These are phyloP conservation scores for Tenthredo distinguenda DNA, from an alignment of 2,888 invertebrate species.

Conservation along the genomic window DNA sequence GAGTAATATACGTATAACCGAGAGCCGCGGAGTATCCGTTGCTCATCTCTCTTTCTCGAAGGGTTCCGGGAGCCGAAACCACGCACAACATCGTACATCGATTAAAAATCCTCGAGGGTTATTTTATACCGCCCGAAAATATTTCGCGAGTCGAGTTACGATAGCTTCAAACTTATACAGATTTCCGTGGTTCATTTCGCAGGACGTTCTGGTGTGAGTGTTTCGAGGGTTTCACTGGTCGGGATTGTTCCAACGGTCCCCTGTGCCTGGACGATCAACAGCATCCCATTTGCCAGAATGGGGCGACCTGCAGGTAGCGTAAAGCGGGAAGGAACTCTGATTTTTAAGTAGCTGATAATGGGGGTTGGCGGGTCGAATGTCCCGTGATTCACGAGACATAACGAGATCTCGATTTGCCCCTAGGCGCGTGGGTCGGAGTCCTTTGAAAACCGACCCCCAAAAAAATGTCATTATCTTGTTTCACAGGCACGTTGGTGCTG, in stretches of 20 bases:
- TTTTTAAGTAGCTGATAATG: slow-evolving; percentile 64
- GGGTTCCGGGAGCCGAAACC: background rate
- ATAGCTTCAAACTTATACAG: background rate
- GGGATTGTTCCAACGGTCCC: slow-evolving; percentile 89
- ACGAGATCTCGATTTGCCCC: background rate
- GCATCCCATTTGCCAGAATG: slow-evolving; percentile 87
- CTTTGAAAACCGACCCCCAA: background rate
- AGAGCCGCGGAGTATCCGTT: background rate
- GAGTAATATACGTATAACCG: background rate
- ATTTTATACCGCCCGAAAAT: background rate
- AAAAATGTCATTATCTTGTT: slow-evolving; percentile 53
- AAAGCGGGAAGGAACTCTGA: background rate
- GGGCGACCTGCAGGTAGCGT: slow-evolving; percentile 90
- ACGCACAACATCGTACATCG: slow-evolving; percentile 32
- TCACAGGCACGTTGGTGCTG: slow-evolving; percentile 88
- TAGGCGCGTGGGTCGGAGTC: background rate
- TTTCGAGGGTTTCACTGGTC: slow-evolving; percentile 89
- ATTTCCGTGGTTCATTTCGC: background rate
- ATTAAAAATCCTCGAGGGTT: slow-evolving; percentile 26
- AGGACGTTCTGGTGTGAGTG: slow-evolving; percentile 90
- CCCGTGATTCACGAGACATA: background rate
- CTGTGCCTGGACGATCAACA: slow-evolving; percentile 85
- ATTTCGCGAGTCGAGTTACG: background rate
- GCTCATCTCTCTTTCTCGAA: slow-evolving; percentile 7
- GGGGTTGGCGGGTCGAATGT: background rate